phyloP scores from a whole-genome alignment of 2,888 invertebrate species.

The Crematogaster levior region DNA sequence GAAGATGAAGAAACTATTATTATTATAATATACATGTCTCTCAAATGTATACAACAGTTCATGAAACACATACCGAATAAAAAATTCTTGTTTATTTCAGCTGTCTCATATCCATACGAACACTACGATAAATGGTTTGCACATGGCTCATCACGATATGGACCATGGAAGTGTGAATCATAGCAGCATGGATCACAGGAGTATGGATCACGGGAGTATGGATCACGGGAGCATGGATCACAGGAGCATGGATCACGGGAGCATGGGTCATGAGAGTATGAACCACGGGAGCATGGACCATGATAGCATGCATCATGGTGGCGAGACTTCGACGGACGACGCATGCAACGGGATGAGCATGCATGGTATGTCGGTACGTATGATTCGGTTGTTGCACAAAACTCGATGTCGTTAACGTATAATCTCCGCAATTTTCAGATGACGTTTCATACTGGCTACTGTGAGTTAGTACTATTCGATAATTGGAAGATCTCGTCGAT shows the following conservation, averaged over 20 bases:
- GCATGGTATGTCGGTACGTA: constrained; percentile 82
- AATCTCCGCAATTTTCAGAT: constrained; percentile 84
- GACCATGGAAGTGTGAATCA: constrained; percentile 59
- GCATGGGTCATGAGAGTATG: constrained; percentile 56
- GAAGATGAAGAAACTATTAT: neutral
- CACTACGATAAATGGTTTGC: constrained; percentile 66
- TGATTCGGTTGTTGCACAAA: constrained; percentile 16
- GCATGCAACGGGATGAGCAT: constrained; percentile 59
- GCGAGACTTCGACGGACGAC: constrained; percentile 43
- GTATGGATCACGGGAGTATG: constrained; percentile 61
- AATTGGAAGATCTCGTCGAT: constrained; percentile 92
- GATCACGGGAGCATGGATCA: constrained; percentile 68
- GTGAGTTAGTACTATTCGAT: constrained; percentile 93
- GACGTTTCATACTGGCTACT: constrained; percentile 93
- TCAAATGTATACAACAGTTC: neutral
- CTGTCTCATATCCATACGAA: constrained; percentile 78
- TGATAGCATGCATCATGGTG: constrained; percentile 55
- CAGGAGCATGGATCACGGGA: constrained; percentile 58
- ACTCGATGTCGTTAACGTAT: neutral
- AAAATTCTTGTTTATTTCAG: neutral
- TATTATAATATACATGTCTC: neutral
- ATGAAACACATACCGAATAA: neutral
- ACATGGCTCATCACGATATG: constrained; percentile 69
- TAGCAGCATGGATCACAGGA: no score
- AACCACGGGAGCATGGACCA: constrained; percentile 61